Evolutionary conservation across 2,888 invertebrate genomes (phyloP).

Genomic region (Schrankia costaestrigalis): DNA sequence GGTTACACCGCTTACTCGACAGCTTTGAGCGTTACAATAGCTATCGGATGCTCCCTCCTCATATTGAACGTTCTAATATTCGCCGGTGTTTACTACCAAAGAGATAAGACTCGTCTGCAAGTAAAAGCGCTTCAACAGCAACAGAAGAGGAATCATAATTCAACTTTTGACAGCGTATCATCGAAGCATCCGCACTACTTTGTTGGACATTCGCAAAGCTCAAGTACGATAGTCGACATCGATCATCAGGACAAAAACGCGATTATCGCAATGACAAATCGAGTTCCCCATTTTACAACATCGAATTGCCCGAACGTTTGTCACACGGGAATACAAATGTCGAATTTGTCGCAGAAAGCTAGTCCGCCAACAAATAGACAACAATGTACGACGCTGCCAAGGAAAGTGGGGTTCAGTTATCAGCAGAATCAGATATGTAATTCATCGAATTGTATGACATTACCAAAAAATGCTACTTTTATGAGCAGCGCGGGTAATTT

Average conservation of each 20-base stretch:
- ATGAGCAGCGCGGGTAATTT: slow-evolving; percentile 67
- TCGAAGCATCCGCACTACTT: slow-evolving; percentile 89
- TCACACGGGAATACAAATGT: slow-evolving; percentile 81
- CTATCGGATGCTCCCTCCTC: slow-evolving; percentile 89
- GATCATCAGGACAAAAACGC: slow-evolving; percentile 86
- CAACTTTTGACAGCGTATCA: slow-evolving; percentile 80
- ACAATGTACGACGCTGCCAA: slow-evolving; percentile 72
- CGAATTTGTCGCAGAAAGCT: slow-evolving; percentile 66
- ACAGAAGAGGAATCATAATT: slow-evolving; percentile 81
- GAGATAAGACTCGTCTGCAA: slow-evolving; percentile 88
- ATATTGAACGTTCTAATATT: slow-evolving; percentile 91
- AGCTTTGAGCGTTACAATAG: slow-evolving; percentile 88
- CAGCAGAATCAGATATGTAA: slow-evolving; percentile 73
- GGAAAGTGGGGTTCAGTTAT: slow-evolving; percentile 74
- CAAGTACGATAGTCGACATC: slow-evolving; percentile 91
- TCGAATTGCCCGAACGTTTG: slow-evolving; percentile 80
- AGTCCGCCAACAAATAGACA: slow-evolving; percentile 70
- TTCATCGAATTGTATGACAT: slow-evolving; percentile 79
- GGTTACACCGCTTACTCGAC: slow-evolving; percentile 89
- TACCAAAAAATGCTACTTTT: slow-evolving; percentile 82
- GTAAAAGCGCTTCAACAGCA: slow-evolving; percentile 88
- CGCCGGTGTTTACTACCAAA: slow-evolving; percentile 91
- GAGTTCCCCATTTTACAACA: slow-evolving; percentile 72
- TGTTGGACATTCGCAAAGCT: slow-evolving; percentile 88
- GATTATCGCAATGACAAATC: slow-evolving; percentile 74